Percentiles rank a stretch among this genome's conserved stretches.
These are phyloP conservation scores for Notolepis coatsorum DNA, from an alignment of 2,797 vertebrate genomes.

Conservation along the genomic window DNA sequence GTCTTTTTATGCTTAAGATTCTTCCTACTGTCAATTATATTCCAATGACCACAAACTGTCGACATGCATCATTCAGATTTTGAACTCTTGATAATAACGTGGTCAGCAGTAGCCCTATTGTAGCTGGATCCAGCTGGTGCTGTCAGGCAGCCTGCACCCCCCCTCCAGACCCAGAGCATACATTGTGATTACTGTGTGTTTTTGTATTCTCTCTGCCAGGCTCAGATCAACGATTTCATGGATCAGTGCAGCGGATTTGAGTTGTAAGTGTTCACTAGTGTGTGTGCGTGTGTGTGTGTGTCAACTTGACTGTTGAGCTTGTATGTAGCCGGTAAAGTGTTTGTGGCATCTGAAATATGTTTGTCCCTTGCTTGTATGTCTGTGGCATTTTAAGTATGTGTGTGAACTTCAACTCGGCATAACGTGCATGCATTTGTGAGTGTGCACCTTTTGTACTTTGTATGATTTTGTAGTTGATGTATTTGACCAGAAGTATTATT, in stretches of 20 bases:
- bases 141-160: constrained; percentile 53
- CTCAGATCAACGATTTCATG: constrained; percentile 94
- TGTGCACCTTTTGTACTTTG: neutral
- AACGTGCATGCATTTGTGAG: neutral
- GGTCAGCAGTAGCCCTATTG: no score
- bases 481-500: no score
- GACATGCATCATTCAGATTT: no score
- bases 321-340: neutral
- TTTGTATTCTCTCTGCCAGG: constrained; percentile 71
- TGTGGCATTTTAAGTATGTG: no score
- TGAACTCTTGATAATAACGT: no score
- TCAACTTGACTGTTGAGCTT: neutral
- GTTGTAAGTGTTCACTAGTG: constrained; percentile 87
- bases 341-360: no score
- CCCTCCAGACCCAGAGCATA: neutral
- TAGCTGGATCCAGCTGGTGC: constrained; percentile 56
- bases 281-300: neutral
- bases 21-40: no score
- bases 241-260: constrained; percentile 97
- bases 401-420: no score
- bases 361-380: no score
- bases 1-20: no score
- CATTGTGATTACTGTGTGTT: neutral
- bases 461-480: neutral
- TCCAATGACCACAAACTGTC: no score